Evolutionary conservation across 2,888 invertebrate species (phyloP).

Genomic region (Athalia rosae): DNA sequence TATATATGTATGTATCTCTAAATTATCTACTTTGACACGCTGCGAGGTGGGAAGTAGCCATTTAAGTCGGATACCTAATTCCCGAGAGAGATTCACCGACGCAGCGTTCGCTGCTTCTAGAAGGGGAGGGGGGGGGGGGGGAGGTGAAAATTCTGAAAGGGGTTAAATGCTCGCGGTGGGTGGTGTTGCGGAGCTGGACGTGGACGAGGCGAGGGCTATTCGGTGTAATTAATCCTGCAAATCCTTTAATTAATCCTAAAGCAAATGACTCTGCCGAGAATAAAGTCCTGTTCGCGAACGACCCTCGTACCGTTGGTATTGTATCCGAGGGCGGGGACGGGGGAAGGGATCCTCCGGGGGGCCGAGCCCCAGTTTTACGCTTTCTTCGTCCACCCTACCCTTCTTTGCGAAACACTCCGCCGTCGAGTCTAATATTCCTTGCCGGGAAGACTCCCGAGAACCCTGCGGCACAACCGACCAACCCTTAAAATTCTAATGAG

Average conservation of each 20-base stretch:
- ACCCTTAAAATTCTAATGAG: constrained; percentile 58
- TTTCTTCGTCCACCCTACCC: too few species aligned
- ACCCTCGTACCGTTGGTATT: too few species aligned
- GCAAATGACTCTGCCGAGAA: constrained; percentile 56
- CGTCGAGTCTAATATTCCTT: too few species aligned
- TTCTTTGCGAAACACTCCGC: too few species aligned
- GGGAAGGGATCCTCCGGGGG: too few species aligned
- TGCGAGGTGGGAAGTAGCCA: too few species aligned
- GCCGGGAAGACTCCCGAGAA: too few species aligned
- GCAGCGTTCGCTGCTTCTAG: not conserved
- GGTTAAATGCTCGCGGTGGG: not conserved
- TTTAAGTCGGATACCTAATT: not conserved
- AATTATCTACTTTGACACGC: too few species aligned
- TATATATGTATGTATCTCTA: too few species aligned
- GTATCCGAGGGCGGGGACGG: too few species aligned
- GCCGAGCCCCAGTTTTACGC: too few species aligned
- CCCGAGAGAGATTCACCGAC: constrained; percentile 6
- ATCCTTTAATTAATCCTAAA: constrained; percentile 62
- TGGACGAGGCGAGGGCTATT: not conserved
- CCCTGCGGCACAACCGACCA: too few species aligned
- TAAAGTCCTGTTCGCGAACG: constrained; percentile 53
- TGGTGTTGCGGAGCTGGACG: not conserved
- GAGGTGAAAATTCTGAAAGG: not conserved
- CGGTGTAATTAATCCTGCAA: constrained; percentile 54
- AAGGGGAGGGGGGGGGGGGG: not conserved